Conservation (phyloP, 2,113 vertebrate species). For the Scartelaos histophorus region DNA sequence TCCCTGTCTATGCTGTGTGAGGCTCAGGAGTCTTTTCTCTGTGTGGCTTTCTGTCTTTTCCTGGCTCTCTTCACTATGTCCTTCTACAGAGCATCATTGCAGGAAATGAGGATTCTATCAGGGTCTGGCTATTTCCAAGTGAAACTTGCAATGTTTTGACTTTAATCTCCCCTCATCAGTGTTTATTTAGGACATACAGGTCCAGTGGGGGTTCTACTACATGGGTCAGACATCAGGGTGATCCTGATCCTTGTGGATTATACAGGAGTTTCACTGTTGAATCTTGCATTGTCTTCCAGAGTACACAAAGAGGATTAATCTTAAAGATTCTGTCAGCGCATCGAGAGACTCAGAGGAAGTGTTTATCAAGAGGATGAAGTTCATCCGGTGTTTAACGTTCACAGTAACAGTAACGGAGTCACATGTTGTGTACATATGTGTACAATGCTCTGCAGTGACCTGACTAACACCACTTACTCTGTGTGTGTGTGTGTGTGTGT, state of each 20-base stretch:
- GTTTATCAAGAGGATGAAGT: not conserved
- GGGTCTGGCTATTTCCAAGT: not conserved
- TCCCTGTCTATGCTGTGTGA: conserved; percentile 45
- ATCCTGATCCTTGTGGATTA: not conserved
- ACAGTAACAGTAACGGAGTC: conserved; percentile 21
- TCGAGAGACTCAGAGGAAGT: not conserved
- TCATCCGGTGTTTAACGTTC: not conserved
- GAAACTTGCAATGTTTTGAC: not conserved
- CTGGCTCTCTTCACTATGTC: conserved; percentile 44
- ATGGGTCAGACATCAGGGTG: conserved; percentile 20
- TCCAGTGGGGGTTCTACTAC: not conserved
- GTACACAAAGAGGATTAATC: not conserved
- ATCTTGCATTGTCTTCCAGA: conserved; percentile 9
- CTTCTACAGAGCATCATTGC: conserved; percentile 36
- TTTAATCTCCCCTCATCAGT: not conserved
- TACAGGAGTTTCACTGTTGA: conserved; percentile 6
- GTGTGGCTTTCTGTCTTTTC: conserved; percentile 47
- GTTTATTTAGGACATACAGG: not conserved
- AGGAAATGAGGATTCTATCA: conserved; percentile 27
- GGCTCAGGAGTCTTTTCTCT: conserved; percentile 56
- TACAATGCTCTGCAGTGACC: not conserved
- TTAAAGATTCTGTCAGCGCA: conserved; percentile 3
- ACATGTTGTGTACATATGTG: not conserved
- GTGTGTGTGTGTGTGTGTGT: conserved; percentile 4
- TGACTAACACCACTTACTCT: not conserved